Percentiles rank a stretch among this genome's conserved stretches.
phyloP scores from a whole-genome alignment of 2,113 vertebrate species.

The Maccullochella peelii region DNA sequence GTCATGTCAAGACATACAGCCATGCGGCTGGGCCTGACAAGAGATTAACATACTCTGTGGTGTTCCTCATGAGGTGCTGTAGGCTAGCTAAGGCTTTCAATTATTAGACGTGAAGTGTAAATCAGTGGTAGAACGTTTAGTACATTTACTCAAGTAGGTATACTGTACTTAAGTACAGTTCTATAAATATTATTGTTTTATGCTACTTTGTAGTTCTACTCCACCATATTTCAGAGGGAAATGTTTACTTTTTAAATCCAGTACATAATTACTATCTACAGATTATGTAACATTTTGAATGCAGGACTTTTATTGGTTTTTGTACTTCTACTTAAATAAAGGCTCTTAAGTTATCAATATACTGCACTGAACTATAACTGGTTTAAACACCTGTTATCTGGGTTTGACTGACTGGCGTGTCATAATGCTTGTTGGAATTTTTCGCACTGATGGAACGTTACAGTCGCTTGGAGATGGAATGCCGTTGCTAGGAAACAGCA shows the following conservation, averaged over 20 bases:
- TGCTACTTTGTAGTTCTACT: not conserved
- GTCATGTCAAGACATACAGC: not conserved
- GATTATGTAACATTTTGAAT: too few relatives aligned
- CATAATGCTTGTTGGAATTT: not conserved
- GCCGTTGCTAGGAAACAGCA: constrained; percentile 8
- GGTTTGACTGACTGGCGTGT: not conserved
- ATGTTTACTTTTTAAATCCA: not conserved
- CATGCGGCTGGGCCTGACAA: not conserved
- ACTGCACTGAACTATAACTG: not conserved
- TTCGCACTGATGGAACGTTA: not conserved
- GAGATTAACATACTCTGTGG: not conserved
- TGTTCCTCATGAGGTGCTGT: not conserved
- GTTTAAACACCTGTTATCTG: not conserved
- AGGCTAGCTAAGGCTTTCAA: not conserved
- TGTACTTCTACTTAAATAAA: too few relatives aligned
- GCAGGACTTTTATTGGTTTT: too few relatives aligned
- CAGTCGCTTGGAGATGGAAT: not conserved
- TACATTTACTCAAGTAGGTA: not conserved
- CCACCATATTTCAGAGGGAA: not conserved
- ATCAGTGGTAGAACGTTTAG: not conserved
- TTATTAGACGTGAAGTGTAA: not conserved
- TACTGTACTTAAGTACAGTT: not conserved
- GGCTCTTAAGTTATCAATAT: not conserved
- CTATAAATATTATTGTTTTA: not conserved
- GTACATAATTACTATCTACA: not conserved